phyloP scores from a whole-genome alignment of 2,113 vertebrate genomes.

The Benitochromis conjunctus region DNA sequence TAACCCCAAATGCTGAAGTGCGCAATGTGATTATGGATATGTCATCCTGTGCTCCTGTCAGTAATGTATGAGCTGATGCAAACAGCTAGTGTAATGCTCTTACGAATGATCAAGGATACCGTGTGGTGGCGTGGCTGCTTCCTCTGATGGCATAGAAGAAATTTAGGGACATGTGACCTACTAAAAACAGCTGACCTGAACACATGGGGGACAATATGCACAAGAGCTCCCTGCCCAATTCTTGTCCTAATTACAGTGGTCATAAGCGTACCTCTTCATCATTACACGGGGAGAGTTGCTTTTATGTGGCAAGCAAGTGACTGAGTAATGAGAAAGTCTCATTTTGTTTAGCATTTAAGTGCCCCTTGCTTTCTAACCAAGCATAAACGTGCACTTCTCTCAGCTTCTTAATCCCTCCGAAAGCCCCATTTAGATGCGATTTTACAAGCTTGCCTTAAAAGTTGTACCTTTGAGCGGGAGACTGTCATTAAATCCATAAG shows the following conservation, averaged over 20 bases:
- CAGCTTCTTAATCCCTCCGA: background rate
- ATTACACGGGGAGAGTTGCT: background rate
- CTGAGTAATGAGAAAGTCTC: background rate
- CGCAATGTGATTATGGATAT: background rate
- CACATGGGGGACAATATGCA: constrained; percentile 23
- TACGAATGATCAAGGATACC: background rate
- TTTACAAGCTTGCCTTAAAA: background rate
- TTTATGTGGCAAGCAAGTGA: background rate
- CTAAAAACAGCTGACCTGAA: constrained; percentile 63
- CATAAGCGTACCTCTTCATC: background rate
- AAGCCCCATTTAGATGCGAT: background rate
- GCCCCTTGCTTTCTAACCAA: background rate
- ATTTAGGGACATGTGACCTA: constrained; percentile 41
- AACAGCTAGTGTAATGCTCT: background rate
- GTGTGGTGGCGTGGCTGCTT: background rate
- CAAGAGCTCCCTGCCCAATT: constrained; percentile 36
- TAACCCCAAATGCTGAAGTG: constrained; percentile 46
- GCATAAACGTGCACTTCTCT: background rate
- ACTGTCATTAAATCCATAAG: background rate
- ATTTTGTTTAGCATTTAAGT: background rate
- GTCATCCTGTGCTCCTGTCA: background rate
- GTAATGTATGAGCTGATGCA: background rate
- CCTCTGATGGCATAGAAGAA: background rate
- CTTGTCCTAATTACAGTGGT: constrained; percentile 53
- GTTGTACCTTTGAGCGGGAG: background rate